A percentile compares a stretch with the other conserved stretches of the same genome.
Conservation (phyloP, 2,888 invertebrate species). For the Agelastica alni region DNA sequence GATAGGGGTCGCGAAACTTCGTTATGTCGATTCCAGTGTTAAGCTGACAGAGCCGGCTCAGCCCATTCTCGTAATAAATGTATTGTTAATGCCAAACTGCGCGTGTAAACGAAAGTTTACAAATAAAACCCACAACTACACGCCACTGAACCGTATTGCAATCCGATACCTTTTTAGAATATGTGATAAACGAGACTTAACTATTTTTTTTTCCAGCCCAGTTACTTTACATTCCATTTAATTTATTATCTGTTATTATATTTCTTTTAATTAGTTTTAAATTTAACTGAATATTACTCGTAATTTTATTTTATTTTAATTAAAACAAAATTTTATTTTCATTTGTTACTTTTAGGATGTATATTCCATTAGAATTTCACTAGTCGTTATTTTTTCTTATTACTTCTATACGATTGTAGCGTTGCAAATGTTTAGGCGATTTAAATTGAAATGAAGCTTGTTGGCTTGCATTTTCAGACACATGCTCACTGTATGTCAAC, state of each 20-base stretch:
- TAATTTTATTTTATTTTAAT: slow-evolving; percentile 2
- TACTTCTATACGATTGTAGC: not conserved
- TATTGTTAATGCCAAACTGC: no score
- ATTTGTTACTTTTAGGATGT: not conserved
- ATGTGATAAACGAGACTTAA: slow-evolving; percentile 10
- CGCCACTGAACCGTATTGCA: not conserved
- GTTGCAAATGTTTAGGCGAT: slow-evolving; percentile 8
- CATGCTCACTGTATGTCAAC: slow-evolving; percentile 19
- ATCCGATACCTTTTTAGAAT: not conserved
- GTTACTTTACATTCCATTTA: slow-evolving; percentile 17
- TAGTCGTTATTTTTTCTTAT: slow-evolving; percentile 9
- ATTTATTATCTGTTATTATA: slow-evolving; percentile 2
- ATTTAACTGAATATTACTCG: not conserved
- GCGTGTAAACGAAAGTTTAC: no score
- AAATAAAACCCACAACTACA: not conserved
- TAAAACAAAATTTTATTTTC: slow-evolving; percentile 3
- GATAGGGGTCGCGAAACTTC: no score
- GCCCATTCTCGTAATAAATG: no score
- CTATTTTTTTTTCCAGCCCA: not conserved
- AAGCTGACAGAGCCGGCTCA: no score
- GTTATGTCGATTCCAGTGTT: no score
- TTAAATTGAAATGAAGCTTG: slow-evolving; percentile 12
- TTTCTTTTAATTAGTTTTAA: not conserved
- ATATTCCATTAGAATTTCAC: not conserved
- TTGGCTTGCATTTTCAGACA: slow-evolving; percentile 12